Evolutionary conservation across 2,888 invertebrate genomes (phyloP).

Genomic region (Hirtodrosophila trivittata): DNA sequence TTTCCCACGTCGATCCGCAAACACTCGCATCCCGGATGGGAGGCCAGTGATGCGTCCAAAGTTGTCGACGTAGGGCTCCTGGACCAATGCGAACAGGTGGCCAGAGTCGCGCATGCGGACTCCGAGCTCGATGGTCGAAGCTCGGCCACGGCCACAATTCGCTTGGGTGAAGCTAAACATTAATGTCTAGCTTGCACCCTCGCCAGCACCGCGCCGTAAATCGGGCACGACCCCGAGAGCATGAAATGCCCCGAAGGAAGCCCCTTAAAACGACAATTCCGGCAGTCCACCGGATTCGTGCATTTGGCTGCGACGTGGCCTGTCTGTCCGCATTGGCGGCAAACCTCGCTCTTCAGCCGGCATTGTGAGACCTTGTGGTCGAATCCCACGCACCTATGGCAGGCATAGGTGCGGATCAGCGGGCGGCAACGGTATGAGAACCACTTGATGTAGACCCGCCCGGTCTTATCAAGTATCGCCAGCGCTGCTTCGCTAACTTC

Average conservation of each 20-base stretch:
- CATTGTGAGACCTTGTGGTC: constrained; percentile 35
- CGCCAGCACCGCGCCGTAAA: too few species aligned
- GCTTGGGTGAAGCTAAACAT: constrained; percentile 34
- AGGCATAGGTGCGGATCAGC: constrained; percentile 11
- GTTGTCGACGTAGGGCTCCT: constrained; percentile 19
- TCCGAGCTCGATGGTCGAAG: constrained; percentile 19
- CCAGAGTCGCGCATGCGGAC: constrained; percentile 9
- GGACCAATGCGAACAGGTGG: constrained; percentile 14
- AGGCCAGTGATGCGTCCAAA: background rate
- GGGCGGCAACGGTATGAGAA: constrained; percentile 19
- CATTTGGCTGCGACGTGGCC: constrained; percentile 13
- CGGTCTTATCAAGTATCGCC: background rate
- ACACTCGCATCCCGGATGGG: too few species aligned
- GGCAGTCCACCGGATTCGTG: constrained; percentile 20
- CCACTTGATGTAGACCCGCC: constrained; percentile 21
- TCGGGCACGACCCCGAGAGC: constrained; percentile 32
- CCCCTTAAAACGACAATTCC: constrained; percentile 37
- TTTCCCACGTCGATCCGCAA: too few species aligned
- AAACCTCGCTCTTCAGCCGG: too few species aligned
- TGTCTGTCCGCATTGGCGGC: constrained; percentile 2
- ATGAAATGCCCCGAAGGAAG: constrained; percentile 32
- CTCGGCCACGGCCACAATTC: constrained; percentile 32
- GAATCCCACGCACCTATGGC: constrained; percentile 29
- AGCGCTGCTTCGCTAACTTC: background rate
- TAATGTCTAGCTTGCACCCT: constrained; percentile 36